These are phyloP conservation scores for Vanacampus margaritifer DNA, from an alignment of 2,113 vertebrate genomes.

Conservation along the genomic window DNA sequence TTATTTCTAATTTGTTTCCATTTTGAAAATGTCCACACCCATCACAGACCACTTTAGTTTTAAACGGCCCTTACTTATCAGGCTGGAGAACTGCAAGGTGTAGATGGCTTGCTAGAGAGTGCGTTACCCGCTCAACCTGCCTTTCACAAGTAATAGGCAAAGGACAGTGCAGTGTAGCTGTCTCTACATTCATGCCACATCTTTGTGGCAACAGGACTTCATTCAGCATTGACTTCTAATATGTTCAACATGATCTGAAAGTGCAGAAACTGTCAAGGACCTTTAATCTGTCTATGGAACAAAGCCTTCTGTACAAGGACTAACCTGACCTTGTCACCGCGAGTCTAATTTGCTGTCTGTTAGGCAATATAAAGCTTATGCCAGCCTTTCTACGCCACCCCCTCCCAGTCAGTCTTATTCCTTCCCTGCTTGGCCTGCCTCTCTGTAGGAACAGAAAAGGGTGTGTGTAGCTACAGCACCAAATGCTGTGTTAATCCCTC, in stretches of 20 bases:
- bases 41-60: background rate
- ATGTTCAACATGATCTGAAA: slow-evolving; percentile 93
- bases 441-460: slow-evolving; percentile 50
- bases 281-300: slow-evolving; percentile 94
- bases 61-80: background rate
- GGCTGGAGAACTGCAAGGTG: background rate
- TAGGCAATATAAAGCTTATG: slow-evolving; percentile 73
- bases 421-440: slow-evolving; percentile 48
- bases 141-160: background rate
- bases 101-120: background rate
- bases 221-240: slow-evolving; percentile 85
- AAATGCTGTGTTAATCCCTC: slow-evolving; percentile 82
- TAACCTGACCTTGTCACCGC: slow-evolving; percentile 94
- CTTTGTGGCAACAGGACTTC: slow-evolving; percentile 42
- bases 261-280: slow-evolving; percentile 90
- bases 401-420: slow-evolving; percentile 62
- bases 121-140: background rate
- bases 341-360: slow-evolving; percentile 90
- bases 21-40: background rate
- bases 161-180: background rate
- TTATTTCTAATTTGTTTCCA: background rate
- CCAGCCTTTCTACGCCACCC: slow-evolving; percentile 59
- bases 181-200: slow-evolving; percentile 20
- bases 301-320: slow-evolving; percentile 83
- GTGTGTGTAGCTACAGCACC: slow-evolving; percentile 64